These are phyloP conservation scores for Excalfactoria chinensis DNA, from an alignment of 2,113 vertebrate genomes.

Conservation along the genomic window DNA sequence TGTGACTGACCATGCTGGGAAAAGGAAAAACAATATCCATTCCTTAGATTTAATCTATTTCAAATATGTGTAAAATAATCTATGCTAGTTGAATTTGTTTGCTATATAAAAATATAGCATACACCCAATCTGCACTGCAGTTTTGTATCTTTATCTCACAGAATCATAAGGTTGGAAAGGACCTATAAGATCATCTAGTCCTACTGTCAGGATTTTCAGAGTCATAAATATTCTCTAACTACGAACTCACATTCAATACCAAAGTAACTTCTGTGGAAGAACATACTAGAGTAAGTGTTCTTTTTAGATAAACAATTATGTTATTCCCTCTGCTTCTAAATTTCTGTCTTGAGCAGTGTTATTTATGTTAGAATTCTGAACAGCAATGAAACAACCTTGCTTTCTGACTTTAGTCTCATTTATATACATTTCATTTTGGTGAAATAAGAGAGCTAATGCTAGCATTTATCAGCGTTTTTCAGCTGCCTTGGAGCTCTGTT, in stretches of 20 bases:
- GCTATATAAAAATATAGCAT: background rate
- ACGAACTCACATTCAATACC: background rate
- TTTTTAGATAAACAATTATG: background rate
- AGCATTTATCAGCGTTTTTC: slow-evolving; percentile 47
- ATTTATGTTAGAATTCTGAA: background rate
- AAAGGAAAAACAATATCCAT: background rate
- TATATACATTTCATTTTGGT: background rate
- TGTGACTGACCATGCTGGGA: background rate
- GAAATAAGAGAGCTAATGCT: background rate
- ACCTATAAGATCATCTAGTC: too few species aligned
- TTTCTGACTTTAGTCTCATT: background rate
- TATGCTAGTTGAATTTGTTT: background rate
- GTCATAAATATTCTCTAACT: background rate
- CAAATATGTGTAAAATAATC: rapidly evolving
- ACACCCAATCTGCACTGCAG: rapidly evolving
- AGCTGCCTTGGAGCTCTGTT: background rate
- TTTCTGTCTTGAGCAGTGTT: background rate
- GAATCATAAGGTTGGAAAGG: too few species aligned
- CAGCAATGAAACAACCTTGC: background rate
- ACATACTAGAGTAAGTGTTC: background rate
- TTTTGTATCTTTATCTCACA: background rate
- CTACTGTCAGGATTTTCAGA: background rate
- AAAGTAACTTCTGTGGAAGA: background rate
- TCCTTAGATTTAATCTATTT: background rate
- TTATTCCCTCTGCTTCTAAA: background rate